phyloP scores from a whole-genome alignment of 2,888 invertebrate genomes.

The Volucella zonaria region DNA sequence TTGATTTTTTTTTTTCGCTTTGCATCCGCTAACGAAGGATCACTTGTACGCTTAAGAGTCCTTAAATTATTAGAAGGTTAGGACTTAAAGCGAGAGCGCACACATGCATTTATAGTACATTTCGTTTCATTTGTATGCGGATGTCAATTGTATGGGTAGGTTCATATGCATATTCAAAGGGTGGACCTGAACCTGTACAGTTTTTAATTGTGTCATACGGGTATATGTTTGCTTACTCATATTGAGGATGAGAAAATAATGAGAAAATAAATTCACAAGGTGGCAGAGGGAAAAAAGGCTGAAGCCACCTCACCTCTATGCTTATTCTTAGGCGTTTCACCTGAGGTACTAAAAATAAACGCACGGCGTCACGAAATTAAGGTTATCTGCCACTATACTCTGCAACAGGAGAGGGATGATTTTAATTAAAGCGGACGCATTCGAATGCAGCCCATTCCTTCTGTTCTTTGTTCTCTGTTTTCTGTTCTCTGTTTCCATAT shows the following conservation, averaged over 20 bases:
- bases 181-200: too few species aligned
- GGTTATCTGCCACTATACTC: constrained; percentile 27
- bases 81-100: constrained; percentile 36
- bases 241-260: too few species aligned
- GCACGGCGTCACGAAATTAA: constrained; percentile 46
- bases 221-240: too few species aligned
- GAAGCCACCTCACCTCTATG: not conserved
- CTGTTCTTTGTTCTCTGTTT: constrained; percentile 34
- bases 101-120: constrained; percentile 33
- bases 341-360: constrained; percentile 50
- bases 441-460: constrained; percentile 35
- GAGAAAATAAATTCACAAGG: not conserved
- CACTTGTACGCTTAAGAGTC: constrained; percentile 52
- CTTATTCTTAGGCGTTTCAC: constrained; percentile 30
- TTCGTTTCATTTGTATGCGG: constrained; percentile 33
- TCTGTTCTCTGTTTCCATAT: too few species aligned
- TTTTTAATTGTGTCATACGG: too few species aligned
- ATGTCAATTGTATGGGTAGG: not conserved
- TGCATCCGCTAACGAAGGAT: constrained; percentile 58
- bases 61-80: constrained; percentile 65
- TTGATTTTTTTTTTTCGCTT: constrained; percentile 12
- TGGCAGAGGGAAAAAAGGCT: not conserved
- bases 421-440: constrained; percentile 56
- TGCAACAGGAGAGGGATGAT: constrained; percentile 6
- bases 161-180: constrained; percentile 6